Evolutionary conservation across 1,140 invertebrate genomes (phyloP).

Genomic region (Ceratosolen fusciceps): DNA sequence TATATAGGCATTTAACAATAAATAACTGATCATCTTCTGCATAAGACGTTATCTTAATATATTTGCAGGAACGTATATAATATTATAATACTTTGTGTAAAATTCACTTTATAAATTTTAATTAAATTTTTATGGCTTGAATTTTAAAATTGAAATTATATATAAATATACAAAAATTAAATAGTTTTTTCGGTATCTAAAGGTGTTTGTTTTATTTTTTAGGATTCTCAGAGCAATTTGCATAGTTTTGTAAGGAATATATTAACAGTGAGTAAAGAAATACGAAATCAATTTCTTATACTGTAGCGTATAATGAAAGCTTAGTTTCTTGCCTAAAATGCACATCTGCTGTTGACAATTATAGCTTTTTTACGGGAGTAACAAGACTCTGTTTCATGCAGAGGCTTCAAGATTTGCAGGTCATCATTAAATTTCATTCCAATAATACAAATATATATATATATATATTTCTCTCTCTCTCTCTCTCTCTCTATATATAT

Average conservation of each 20-base stretch:
- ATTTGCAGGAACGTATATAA: too few relatives aligned
- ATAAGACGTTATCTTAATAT: too few relatives aligned
- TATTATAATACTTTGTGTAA: too few relatives aligned
- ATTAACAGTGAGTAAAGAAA: neutral
- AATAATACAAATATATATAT: too few relatives aligned
- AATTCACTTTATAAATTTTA: too few relatives aligned
- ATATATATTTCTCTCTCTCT: conserved; percentile 22
- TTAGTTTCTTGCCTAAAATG: neutral
- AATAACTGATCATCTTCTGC: too few relatives aligned
- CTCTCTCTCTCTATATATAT: conserved; percentile 38
- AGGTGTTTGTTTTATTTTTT: too few relatives aligned
- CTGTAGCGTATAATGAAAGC: neutral
- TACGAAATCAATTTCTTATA: neutral
- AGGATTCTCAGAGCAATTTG: neutral
- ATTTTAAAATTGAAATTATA: too few relatives aligned
- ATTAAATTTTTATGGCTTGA: too few relatives aligned
- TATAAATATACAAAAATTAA: too few relatives aligned
- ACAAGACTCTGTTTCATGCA: conserved; percentile 51
- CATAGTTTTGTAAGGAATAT: neutral
- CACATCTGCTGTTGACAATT: conserved; percentile 54
- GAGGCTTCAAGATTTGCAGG: neutral
- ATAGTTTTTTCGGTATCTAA: too few relatives aligned
- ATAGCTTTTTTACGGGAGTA: conserved; percentile 49
- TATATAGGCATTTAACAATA: too few relatives aligned
- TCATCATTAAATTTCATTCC: conserved; percentile 20